phyloP scores from a whole-genome alignment of 2,797 vertebrate genomes.

The Rhadinocentrus ornatus region DNA sequence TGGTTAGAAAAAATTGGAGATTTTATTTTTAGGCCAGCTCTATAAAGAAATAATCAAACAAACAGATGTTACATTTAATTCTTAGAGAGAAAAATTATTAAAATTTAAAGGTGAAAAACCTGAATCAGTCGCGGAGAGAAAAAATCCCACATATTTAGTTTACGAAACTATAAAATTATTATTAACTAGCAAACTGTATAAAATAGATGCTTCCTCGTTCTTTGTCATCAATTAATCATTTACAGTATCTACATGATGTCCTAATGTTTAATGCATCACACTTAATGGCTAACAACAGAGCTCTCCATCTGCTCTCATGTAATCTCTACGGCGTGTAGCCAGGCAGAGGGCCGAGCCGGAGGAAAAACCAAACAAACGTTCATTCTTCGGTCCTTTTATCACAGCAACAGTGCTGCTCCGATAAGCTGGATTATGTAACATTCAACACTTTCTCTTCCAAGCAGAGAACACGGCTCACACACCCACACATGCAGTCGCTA shows the following conservation, averaged over 20 bases:
- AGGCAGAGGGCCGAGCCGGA: background rate
- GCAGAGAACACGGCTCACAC: conserved; percentile 37
- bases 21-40: too few species aligned
- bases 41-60: too few species aligned
- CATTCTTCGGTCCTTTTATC: conserved; percentile 20
- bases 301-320: background rate
- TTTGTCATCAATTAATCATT: background rate
- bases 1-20: too few species aligned
- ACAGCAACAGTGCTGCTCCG: conserved; percentile 2
- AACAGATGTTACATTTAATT: too few species aligned
- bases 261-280: background rate
- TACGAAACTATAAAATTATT: background rate
- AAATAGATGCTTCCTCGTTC: background rate
- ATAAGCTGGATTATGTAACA: conserved; percentile 57
- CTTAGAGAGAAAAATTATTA: too few species aligned
- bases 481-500: conserved; percentile 50
- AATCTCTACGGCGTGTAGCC: background rate
- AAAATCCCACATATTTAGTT: too few species aligned
- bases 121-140: too few species aligned
- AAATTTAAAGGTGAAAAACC: too few species aligned
- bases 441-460: conserved; percentile 56
- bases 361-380: conserved; percentile 6
- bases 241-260: background rate
- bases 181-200: background rate
- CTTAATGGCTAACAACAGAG: background rate